Base-by-base conservation (phyloP, 1,140 invertebrate species). In the Acromyrmex echinatior region DNA sequence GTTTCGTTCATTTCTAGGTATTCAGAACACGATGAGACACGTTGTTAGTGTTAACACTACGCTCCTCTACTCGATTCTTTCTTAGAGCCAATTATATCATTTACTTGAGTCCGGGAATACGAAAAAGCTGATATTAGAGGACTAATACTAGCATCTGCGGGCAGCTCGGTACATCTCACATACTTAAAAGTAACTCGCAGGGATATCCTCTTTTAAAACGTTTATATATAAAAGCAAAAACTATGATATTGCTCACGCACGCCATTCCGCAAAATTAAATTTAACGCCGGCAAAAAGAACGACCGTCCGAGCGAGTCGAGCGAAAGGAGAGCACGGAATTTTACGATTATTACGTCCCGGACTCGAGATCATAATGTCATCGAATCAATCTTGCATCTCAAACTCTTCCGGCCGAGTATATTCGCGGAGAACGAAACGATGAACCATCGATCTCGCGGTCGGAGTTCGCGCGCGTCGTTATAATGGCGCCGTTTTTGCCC, bases 361-460 rank as follows among this genome's bases (percentile, higher is more conserved):
- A 31, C 21, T 28, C 65, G 14, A 39, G 80, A 74, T 51, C 70
- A 25, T 74, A 74, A 74, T 74, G 80, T 82, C 80, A 21, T 66
- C 28, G 68, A 78, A 86, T 86, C 82, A 79, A 86, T 86, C 74
- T 66, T 31, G 31, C 49, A 21, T 45, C 16, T 14, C 5, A 56
- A 60, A 28, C 56, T 82, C 66, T 71, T 68, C 56, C 63, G 70
- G 70, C 16, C 71, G 35, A 35, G 53, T 62, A 35, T 25, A 35
- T 25, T 62, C 53, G 79, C 77, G 82, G 16, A 60, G 65, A 70
- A 25, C 62, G 39, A 66, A 80, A 81, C 74, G 45, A 60, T 53
- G 81, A 28, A 49, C 73, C 82, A 86, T 86, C 82, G 82, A 86
- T 86, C 87, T 88, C 74, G 63, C 87, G 71, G 84, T 86, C 76